Base-by-base conservation (phyloP, 2,113 vertebrate species). In the Maccullochella peelii region DNA sequence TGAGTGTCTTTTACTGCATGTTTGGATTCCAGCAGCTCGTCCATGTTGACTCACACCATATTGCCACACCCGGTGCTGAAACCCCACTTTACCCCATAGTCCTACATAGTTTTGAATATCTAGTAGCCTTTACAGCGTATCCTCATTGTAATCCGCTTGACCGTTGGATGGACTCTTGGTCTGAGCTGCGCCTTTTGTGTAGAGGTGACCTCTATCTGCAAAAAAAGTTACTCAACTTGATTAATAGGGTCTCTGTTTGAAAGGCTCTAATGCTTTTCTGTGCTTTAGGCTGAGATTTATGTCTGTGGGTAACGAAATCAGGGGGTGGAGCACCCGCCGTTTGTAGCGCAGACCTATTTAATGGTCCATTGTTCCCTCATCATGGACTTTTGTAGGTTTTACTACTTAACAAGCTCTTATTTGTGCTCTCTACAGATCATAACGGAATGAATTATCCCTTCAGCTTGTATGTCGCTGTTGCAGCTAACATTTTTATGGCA, bases 311-410 rank as follows among this genome's bases (percentile, higher is more conserved):
- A 88, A 84, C 70, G 90, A 89, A 85, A 93, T 86, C 83, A 87
- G 92, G 90, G 95, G 92, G 94, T 88, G 93, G 94, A 91, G 91
- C 87, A 77, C 62, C 75, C 87, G 74, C 70, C 79, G 89, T 83
- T 91, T 84, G 90, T 88, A 86, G 83, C 91, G 80, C 88, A 90
- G 85, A 82, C 66, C 83, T 88, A 65, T 94, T 95, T 95, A 95
- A 95, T 94, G 91, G 90, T 89, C 95, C 93, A 95, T 96, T 96
- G 95, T 96, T 96, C 94, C 88, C 82, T 90, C 80, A 81, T 86
- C 82, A 71, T 69, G 70, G 79, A 92, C 87, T 91, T 92, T 79
- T 91, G 91, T 87, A 40, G 79, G 15, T 88, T 90, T 85, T 87
- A 88, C 87, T 77, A 71, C 86, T 84, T 84, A 92, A 93, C 86